A percentile compares a stretch with the other conserved stretches of the same genome.
These are phyloP conservation scores for Moxostoma hubbsi DNA, from an alignment of 2,797 vertebrate species.

Conservation along the genomic window DNA sequence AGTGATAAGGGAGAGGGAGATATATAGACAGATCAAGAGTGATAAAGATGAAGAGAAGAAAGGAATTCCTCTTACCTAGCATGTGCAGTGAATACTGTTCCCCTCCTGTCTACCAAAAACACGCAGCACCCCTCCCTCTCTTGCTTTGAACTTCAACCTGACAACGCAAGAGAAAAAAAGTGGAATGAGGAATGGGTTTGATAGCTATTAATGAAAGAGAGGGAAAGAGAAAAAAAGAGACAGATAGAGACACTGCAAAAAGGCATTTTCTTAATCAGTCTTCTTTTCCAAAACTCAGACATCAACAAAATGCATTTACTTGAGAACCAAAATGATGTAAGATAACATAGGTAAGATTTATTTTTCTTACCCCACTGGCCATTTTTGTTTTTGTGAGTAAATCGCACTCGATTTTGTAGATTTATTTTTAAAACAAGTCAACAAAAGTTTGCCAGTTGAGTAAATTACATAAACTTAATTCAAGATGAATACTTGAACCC, in stretches of 20 bases:
- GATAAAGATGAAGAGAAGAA: conserved; percentile 16
- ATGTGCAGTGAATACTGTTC: conserved; percentile 32
- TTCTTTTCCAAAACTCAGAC: neutral
- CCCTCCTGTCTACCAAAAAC: conserved; percentile 16
- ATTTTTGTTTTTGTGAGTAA: neutral
- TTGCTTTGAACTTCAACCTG: conserved; percentile 46
- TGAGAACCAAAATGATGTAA: neutral
- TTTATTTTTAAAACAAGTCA: too few species aligned
- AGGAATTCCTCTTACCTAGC: conserved; percentile 56
- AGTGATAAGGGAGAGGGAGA: conserved; percentile 40
- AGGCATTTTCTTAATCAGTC: neutral
- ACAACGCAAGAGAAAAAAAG: conserved; percentile 12
- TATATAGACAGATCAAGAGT: conserved; percentile 64
- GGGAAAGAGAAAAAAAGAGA: neutral
- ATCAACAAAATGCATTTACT: neutral
- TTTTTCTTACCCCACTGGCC: neutral
- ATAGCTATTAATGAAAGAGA: neutral
- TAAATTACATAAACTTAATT: neutral
- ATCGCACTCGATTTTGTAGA: too few species aligned
- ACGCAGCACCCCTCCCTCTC: conserved; percentile 11
- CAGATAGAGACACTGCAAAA: neutral
- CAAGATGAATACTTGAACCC: neutral
- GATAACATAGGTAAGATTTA: neutral
- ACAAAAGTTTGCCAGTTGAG: too few species aligned
- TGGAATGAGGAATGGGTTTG: neutral